phyloP scores from a whole-genome alignment of 2,888 invertebrate genomes.

The Cerastoderma edule region DNA sequence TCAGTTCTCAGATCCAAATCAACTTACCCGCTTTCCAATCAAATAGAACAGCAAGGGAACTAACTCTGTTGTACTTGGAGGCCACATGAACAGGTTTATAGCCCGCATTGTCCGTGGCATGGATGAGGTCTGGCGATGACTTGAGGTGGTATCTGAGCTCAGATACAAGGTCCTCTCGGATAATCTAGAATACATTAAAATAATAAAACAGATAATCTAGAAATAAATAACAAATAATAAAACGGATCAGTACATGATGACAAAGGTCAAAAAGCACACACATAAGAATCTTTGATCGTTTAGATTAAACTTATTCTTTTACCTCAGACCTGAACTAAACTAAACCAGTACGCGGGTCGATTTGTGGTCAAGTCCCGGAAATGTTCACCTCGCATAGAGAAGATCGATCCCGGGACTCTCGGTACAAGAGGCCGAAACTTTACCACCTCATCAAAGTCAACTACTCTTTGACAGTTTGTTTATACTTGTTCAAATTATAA shows the following conservation, averaged over 20 bases:
- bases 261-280: not conserved
- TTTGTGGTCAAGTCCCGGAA: too few species aligned
- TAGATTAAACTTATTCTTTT: not conserved
- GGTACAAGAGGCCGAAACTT: too few species aligned
- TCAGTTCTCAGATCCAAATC: not conserved
- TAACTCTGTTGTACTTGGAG: conserved; percentile 59
- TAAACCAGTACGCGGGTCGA: too few species aligned
- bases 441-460: too few species aligned
- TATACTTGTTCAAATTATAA: too few species aligned
- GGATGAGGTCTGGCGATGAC: conserved; percentile 44
- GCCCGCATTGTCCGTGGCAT: conserved; percentile 57
- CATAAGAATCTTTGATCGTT: not conserved
- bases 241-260: not conserved
- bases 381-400: too few species aligned
- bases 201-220: not conserved
- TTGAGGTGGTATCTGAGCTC: conserved; percentile 53
- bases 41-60: conserved; percentile 51
- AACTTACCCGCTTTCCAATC: conserved; percentile 57
- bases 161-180: conserved; percentile 52
- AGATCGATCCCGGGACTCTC: too few species aligned
- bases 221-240: not conserved
- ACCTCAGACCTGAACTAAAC: not conserved
- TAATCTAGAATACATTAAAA: conserved; percentile 44
- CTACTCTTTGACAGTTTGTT: too few species aligned
- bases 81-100: conserved; percentile 61